Evolutionary conservation across 2,797 vertebrate species (phyloP), one percentile per base, ranked within the genome.

Genomic region (Chlorospingus flavigularis): DNA sequence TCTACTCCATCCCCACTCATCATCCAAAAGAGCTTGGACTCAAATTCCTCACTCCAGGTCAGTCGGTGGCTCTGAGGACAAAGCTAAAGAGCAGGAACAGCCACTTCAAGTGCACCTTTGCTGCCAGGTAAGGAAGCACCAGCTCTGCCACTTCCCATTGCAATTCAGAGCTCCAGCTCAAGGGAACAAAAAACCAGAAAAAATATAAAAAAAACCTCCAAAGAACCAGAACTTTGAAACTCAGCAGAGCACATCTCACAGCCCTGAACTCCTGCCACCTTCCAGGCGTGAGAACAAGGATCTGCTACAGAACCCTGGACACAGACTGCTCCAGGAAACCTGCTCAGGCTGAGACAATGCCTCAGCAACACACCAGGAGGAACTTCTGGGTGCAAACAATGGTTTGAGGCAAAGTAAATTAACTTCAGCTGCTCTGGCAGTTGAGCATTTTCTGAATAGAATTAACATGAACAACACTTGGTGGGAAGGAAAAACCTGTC

Each of bases 401-500:
- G 70, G 54, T 71, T 90, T 77, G 30, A 86, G 66, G 89, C 81
- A 65, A 93, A 75, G 84, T 43, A 93, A 92, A 93, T 95, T 83
- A 94, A 93, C 92, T 94, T 92, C 91, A 94, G 94, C 90, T 93
- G 91, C 82, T 88, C 62, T 75, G 73, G 92, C 72, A 86, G 88
- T 61, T 57, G 88, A 77, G 68, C 20, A 6, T 58, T 93, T 89
- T 89, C 68, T 93, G 85, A 93, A 95, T 90, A 91, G 89, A 91
- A 96, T 91, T 76, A 95, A 47, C 33, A 75, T 54, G 89, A 95
- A 95, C 89, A 93, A 72, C 58, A 60, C 51, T 94, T 6, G 0
- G 61, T 83, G 94, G 94, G 94, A 96, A 97, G 91, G 93, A 91
- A 96, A 95, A 89, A 82, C 89, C 89, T 91, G 92, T 96, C 94